phyloP scores from a whole-genome alignment of 2,888 invertebrate species.

The Toxonevra muliebris region DNA sequence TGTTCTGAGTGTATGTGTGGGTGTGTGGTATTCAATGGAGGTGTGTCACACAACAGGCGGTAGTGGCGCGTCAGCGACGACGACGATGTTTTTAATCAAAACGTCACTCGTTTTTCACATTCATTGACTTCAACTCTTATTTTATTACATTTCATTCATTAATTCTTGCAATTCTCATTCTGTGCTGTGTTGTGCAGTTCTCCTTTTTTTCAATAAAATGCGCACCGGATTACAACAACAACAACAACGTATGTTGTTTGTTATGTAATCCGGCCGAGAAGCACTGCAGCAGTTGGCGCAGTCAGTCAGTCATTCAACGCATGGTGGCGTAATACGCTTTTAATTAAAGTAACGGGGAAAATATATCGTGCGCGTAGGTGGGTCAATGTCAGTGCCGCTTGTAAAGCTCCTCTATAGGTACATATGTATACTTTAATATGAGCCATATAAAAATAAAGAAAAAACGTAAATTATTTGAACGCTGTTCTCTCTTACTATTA shows the following conservation, averaged over 20 bases:
- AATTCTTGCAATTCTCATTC: too few species aligned
- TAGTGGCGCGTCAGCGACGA: not conserved
- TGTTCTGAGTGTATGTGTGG: constrained; percentile 1
- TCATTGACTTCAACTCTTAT: too few species aligned
- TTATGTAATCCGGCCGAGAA: constrained; percentile 11
- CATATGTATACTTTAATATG: not conserved
- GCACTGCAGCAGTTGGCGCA: constrained; percentile 25
- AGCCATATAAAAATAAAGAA: not conserved
- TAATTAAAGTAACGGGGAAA: constrained; percentile 29
- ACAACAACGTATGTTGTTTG: constrained; percentile 4
- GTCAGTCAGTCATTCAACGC: too few species aligned
- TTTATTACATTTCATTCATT: too few species aligned
- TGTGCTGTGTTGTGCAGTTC: not conserved
- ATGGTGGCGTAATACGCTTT: constrained; percentile 20
- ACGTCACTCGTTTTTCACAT: too few species aligned
- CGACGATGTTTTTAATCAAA: too few species aligned
- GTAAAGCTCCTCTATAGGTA: constrained; percentile 13
- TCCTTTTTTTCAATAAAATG: constrained; percentile 20
- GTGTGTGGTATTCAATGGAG: not conserved
- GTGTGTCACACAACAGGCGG: constrained; percentile 7
- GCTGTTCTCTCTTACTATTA: too few species aligned
- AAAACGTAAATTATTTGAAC: too few species aligned
- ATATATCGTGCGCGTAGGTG: constrained; percentile 39
- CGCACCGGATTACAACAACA: constrained; percentile 18
- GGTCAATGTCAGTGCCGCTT: constrained; percentile 46